Evolutionary conservation across 2,888 invertebrate genomes (phyloP), one percentile per base, ranked within the genome.

Genomic region (Trachelus stipa): DNA sequence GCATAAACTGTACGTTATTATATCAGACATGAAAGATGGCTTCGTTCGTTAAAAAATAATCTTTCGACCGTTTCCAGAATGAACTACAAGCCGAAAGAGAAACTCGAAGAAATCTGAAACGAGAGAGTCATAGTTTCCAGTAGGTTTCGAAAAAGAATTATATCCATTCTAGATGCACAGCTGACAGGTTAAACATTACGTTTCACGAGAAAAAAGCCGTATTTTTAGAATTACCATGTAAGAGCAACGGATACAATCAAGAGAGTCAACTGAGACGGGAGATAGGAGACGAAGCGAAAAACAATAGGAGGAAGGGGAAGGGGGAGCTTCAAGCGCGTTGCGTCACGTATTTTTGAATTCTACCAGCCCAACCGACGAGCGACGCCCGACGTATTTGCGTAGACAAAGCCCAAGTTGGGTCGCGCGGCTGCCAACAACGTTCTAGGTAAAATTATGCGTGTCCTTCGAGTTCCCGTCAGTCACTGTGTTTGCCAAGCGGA

Each of bases 401-500:
- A 30, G 31, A 34, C 31, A 34, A 31, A 34, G 30, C 31, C 33
- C 31, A 34, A 31, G 31, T 71, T 31, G 31, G 71, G 33, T 71
- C 12, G 31, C 71, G 12, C 31, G 12, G 71, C 71, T 71, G 71
- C 23, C 56, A 56, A 23, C 23, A 9, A 9, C 23, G 56, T 56
- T 56, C 6, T 56, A 23, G 9, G 56, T 15, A 56, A 56, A 23
- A 56, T 23, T 23, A 56, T 56, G 56, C 81, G 86, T 83, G 86
- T 82, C 85, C 86, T 86, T 86, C 85, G 82, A 81, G 82, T 83
- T 23, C 34, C 34, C 37, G 74, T 23, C 34, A 80, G 80, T 83
- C 83, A 81, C 81, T 80, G 76, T 80, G 68, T 86, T 86, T 86
- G 84, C 84, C 86, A 84, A 85, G 83, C 79, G 76, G 80, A 82